Percentiles rank a stretch among this genome's conserved stretches.
Evolutionary conservation across 2,888 invertebrate species (phyloP).

Genomic region (Drosophila longiperda): DNA sequence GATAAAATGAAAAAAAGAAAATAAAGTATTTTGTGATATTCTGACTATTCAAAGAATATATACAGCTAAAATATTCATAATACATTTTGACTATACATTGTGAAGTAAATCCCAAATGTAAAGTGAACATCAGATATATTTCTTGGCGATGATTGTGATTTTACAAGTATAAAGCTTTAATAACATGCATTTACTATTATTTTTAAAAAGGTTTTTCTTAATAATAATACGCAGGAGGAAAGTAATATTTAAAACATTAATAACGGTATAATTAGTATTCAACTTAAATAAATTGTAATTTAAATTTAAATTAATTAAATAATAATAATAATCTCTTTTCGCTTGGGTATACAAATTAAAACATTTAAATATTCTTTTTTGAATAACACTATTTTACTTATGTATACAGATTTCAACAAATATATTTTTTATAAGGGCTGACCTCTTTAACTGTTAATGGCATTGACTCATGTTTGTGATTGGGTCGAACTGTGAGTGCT

Average conservation of each 20-base stretch:
- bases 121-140: not conserved
- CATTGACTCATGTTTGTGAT: slow-evolving; percentile 61
- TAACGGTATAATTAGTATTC: not conserved
- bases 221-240: no score
- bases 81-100: slow-evolving; percentile 11
- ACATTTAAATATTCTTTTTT: not conserved
- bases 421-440: not conserved
- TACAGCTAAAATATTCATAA: slow-evolving; percentile 43
- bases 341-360: not conserved
- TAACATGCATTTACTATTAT: not conserved
- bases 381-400: not conserved
- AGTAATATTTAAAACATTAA: no score
- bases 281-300: not conserved
- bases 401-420: slow-evolving; percentile 8
- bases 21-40: slow-evolving; percentile 10
- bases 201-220: no score
- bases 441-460: slow-evolving; percentile 63
- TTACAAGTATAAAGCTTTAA: not conserved
- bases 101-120: slow-evolving; percentile 5
- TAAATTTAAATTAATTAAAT: not conserved
- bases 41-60: slow-evolving; percentile 20
- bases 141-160: not conserved
- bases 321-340: not conserved
- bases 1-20: not conserved
- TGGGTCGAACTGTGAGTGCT: slow-evolving; percentile 20